Base-by-base conservation (phyloP, 1,140 invertebrate species). In the Paramacrobiotus metropolitanus region DNA sequence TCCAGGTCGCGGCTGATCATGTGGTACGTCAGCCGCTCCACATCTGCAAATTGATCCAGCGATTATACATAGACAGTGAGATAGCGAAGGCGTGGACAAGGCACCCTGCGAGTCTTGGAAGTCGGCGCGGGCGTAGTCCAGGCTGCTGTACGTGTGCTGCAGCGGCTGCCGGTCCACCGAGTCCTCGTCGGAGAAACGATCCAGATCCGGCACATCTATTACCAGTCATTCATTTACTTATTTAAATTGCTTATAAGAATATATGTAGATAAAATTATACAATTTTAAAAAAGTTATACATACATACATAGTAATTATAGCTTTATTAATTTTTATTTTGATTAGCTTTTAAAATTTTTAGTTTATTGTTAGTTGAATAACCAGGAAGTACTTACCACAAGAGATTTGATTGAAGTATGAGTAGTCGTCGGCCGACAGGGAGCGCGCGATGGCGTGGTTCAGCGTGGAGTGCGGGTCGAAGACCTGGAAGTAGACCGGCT, bases 401-500 rank as follows among this genome's bases (percentile, higher is more conserved):
- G n/a, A n/a, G n/a, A n/a, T n/a, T n/a, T n/a, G n/a, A n/a, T n/a
- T 1, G 77, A 66, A 2, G 73, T 72, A 1, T 74, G 75, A 45
- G 15, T 59, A 29, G 2, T 59, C 40, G 30, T 63, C 31, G 31
- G 45, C 44, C 64, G 44, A 28, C 9, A 30, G 2, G 4, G 29
- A 64, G 15, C 29, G 15, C 3, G 1, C 21, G 15, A 55, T 24
- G 4, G 40, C 60, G 30, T 48, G 18, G 18, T 29, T 21, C 18
- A 60, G 18, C 15, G 40, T 28, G 18, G 40, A 48, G 29, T 15
- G 4, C 18, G 15, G 9, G 69, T 91, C 85, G 84, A 89, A 94
- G 1, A 95, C 89, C 28, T 82, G 79, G 69, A 96, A 97, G 48
- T 82, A 78, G 30, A 98, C 85, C 0, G 87, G 83, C 65, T 95